Conservation (phyloP, 2,113 vertebrate genomes). For the Prunella fulvescens region DNA sequence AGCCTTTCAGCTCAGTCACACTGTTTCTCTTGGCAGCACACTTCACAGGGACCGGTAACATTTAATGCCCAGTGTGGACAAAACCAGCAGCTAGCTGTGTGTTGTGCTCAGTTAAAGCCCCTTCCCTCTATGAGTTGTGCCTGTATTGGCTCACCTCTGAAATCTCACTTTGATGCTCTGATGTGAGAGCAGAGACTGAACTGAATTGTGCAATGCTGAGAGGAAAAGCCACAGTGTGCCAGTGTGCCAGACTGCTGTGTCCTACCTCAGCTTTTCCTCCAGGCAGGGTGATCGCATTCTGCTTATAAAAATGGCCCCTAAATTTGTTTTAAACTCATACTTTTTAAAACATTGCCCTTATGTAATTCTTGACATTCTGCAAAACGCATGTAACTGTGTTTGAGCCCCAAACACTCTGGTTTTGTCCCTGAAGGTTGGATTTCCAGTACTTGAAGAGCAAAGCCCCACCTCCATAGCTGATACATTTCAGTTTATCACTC, state of each 20-base stretch:
- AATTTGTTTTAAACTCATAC: not conserved
- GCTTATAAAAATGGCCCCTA: not conserved
- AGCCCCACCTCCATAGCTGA: not conserved
- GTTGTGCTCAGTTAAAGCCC: not conserved
- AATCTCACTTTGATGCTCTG: not conserved
- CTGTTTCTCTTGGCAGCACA: not conserved
- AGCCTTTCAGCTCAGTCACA: not conserved
- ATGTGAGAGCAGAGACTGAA: not conserved
- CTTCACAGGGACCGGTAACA: not conserved
- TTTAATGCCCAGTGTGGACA: fast-evolving
- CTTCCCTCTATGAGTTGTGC: not conserved
- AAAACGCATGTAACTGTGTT: not conserved
- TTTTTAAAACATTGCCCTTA: not conserved
- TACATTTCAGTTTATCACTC: not conserved
- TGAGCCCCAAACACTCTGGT: not conserved
- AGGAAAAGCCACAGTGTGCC: not conserved
- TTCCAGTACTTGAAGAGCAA: not conserved
- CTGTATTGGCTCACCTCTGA: not conserved
- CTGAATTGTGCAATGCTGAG: fast-evolving
- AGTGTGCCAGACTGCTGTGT: not conserved
- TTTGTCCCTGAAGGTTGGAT: not conserved
- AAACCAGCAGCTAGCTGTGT: not conserved
- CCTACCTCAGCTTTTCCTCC: not conserved
- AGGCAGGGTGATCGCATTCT: not conserved
- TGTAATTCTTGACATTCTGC: not conserved